Evolutionary conservation across 2,888 invertebrate species (phyloP).

Genomic region (Pollenia griseotomentosa): DNA sequence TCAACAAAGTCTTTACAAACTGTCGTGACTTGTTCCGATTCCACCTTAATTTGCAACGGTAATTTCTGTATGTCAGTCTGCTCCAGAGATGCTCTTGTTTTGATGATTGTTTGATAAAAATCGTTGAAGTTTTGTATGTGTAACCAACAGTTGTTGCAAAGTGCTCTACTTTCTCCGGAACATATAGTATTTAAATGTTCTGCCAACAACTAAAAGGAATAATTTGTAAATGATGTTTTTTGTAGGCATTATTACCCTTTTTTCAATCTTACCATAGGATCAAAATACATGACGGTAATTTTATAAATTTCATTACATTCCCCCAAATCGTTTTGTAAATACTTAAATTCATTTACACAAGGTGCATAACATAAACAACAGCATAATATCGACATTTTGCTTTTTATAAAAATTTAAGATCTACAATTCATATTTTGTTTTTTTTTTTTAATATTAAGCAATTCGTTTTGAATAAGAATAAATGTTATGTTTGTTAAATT

Average conservation of each 20-base stretch:
- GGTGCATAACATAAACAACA: no score
- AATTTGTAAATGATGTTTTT: not conserved
- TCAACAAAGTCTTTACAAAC: no score
- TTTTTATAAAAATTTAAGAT: no score
- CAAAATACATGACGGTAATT: slow-evolving; percentile 7
- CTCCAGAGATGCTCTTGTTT: slow-evolving; percentile 17
- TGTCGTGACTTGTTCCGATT: not conserved
- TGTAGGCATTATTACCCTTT: not conserved
- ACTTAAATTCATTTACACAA: no score
- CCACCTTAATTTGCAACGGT: slow-evolving; percentile 10
- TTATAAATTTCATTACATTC: slow-evolving; percentile 39
- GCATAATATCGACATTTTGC: no score
- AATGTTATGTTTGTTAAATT: no score
- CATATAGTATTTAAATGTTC: not conserved
- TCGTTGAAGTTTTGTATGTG: slow-evolving; percentile 56
- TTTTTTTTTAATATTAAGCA: no score
- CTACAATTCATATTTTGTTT: no score
- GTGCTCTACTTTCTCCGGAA: not conserved
- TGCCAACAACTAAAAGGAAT: slow-evolving; percentile 23
- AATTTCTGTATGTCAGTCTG: not conserved
- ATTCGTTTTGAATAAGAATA: no score
- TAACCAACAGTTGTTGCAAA: slow-evolving; percentile 61
- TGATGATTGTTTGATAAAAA: slow-evolving; percentile 47
- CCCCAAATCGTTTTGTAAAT: not conserved
- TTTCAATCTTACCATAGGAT: slow-evolving; percentile 53